Evolutionary conservation across 2,888 invertebrate genomes (phyloP).

Genomic region (Drosophila neutralis): DNA sequence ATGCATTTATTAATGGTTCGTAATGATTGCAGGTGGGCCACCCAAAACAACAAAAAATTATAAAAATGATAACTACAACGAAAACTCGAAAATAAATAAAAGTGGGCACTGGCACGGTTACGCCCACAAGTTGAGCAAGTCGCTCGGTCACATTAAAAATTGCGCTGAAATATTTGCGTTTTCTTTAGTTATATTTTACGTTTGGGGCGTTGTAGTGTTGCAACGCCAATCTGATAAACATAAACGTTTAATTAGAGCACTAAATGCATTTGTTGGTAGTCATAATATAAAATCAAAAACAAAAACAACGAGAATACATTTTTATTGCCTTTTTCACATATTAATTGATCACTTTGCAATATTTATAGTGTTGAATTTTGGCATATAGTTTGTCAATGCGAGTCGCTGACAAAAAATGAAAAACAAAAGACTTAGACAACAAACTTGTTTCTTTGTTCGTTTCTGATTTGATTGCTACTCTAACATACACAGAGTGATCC

Average conservation of each 20-base stretch:
- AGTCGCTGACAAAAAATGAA: slow-evolving; percentile 42
- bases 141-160: slow-evolving; percentile 39
- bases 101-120: slow-evolving; percentile 35
- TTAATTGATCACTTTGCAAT: slow-evolving; percentile 58
- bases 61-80: slow-evolving; percentile 10
- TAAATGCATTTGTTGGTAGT: slow-evolving; percentile 53
- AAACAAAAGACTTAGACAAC: slow-evolving; percentile 78
- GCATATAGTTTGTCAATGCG: slow-evolving; percentile 33
- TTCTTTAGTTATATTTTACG: slow-evolving; percentile 13
- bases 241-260: slow-evolving; percentile 71
- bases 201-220: slow-evolving; percentile 55
- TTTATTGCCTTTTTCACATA: slow-evolving; percentile 57
- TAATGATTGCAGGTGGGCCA: slow-evolving; percentile 74
- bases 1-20: slow-evolving; percentile 66
- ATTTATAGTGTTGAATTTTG: slow-evolving; percentile 40
- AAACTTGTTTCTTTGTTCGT: slow-evolving; percentile 62
- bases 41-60: slow-evolving; percentile 16
- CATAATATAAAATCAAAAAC: neutral
- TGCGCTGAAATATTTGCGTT: slow-evolving; percentile 52
- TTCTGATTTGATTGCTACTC: neutral
- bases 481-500: slow-evolving; percentile 19
- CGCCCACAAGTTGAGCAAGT: slow-evolving; percentile 71
- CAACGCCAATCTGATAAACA: slow-evolving; percentile 65
- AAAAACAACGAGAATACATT: slow-evolving; percentile 2
- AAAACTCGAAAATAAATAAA: slow-evolving; percentile 31